Conservation (phyloP, 2,113 vertebrate genomes). For the Ranitomeya variabilis region DNA sequence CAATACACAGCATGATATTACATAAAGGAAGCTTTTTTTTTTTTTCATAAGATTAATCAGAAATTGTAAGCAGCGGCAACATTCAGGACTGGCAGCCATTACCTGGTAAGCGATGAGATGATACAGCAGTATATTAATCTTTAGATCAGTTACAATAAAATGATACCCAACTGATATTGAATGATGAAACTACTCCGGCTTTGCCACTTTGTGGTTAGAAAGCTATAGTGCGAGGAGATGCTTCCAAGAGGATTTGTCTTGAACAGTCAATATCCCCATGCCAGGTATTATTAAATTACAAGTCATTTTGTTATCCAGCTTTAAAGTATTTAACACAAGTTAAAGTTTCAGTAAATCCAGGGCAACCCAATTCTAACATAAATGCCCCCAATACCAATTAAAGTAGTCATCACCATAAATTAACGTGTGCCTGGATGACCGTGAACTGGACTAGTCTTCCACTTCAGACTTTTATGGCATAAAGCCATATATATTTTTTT, state of each 20-base stretch:
- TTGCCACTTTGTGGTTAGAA: neutral
- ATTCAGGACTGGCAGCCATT: neutral
- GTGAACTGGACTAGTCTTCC: neutral
- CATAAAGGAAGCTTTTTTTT: neutral
- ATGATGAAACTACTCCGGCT: constrained; percentile 2
- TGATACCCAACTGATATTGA: constrained; percentile 18
- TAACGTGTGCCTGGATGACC: neutral
- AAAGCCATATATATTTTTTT: too few relatives aligned
- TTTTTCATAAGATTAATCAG: neutral
- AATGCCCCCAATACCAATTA: neutral
- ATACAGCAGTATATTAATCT: neutral
- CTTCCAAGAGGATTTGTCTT: constrained; percentile 25
- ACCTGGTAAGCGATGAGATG: neutral
- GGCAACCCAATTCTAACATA: too few relatives aligned
- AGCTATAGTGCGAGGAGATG: constrained; percentile 18
- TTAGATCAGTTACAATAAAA: neutral
- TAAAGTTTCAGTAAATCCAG: neutral
- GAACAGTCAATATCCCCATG: constrained; percentile 23
- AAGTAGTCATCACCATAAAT: neutral
- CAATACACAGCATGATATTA: neutral
- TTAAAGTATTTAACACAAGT: constrained; percentile 25
- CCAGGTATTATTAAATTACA: constrained; percentile 12
- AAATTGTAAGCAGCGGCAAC: neutral
- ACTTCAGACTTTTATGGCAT: too few relatives aligned
- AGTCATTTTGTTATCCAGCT: constrained; percentile 11